Conservation (phyloP, 2,113 vertebrate genomes). For the Porphyrio hochstetteri region DNA sequence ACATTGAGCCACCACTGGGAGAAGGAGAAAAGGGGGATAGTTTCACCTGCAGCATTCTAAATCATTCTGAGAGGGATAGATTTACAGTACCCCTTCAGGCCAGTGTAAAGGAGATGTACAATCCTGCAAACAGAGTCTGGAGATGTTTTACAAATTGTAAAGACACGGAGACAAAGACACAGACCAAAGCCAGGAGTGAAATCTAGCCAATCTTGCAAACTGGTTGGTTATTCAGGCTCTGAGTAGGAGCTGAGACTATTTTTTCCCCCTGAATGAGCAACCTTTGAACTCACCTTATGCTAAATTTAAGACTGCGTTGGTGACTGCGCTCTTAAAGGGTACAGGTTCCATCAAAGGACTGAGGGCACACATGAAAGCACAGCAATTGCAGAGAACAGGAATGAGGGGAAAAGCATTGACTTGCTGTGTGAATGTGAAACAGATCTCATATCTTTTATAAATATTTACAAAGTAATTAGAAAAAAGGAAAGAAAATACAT, state of each 20-base stretch:
- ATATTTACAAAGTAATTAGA: slow-evolving; percentile 58
- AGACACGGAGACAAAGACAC: slow-evolving; percentile 2
- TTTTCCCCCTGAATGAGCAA: not conserved
- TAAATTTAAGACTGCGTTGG: not conserved
- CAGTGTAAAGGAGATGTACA: slow-evolving; percentile 21
- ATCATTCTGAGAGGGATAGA: not conserved
- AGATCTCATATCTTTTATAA: slow-evolving; percentile 44
- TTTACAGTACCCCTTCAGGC: slow-evolving; percentile 42
- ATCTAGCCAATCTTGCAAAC: not conserved
- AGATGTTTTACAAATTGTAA: slow-evolving; percentile 39
- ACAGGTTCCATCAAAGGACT: not conserved
- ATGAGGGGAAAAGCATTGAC: not conserved
- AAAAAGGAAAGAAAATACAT: slow-evolving; percentile 38
- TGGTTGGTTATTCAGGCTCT: not conserved
- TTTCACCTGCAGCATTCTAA: slow-evolving; percentile 24
- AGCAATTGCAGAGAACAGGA: not conserved
- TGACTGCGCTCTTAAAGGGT: not conserved
- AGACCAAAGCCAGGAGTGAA: slow-evolving; percentile 1
- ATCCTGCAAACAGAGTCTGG: slow-evolving; percentile 9
- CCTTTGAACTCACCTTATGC: not conserved
- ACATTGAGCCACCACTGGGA: not conserved
- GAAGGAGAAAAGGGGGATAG: not conserved
- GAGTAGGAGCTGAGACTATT: not conserved
- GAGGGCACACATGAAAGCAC: not conserved
- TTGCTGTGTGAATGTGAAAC: slow-evolving; percentile 6